Base-by-base conservation (phyloP, 2,888 invertebrate species). In the Pseudococcus viburni region DNA sequence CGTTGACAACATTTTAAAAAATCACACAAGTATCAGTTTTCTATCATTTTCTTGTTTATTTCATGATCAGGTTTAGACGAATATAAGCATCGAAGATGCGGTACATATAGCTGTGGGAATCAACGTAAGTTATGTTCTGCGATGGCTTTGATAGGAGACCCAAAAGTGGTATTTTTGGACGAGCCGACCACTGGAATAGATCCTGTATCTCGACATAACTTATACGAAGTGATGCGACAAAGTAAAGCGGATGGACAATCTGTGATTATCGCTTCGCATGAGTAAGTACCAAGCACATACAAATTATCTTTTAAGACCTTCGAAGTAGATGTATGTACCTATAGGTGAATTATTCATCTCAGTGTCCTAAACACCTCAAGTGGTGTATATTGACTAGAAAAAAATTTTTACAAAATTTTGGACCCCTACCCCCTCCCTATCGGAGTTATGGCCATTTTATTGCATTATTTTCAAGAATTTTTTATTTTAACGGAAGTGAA, bases 261-360 rank as follows among this genome's bases (percentile, higher is more conserved):
- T 88, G 94, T 97, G 88, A 93, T 97, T 89, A 93, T 97, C 89
- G 97, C 97, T 42, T 96, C 97, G 83, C 96, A 96, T 88, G 92
- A 91, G 93, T 90, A 91, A n/a, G n/a, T n/a, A n/a, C n/a, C n/a
- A n/a, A n/a, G n/a, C n/a, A n/a, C n/a, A n/a, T n/a, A n/a, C n/a
- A n/a, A n/a, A n/a, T n/a, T n/a, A n/a, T n/a, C n/a, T n/a, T n/a
- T n/a, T n/a, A n/a, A n/a, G n/a, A n/a, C n/a, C n/a, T n/a, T n/a
- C n/a, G n/a, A n/a, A n/a, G n/a, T n/a, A n/a, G n/a, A n/a, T n/a
- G n/a, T n/a, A n/a, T n/a, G n/a, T n/a, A n/a, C n/a, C n/a, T n/a
- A n/a, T n/a, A n/a, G n/a, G n/a, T n/a, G n/a, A n/a, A n/a, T n/a
- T n/a, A n/a, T n/a, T n/a, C n/a, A n/a, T n/a, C n/a, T n/a, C n/a